phyloP scores from a whole-genome alignment of 1,140 invertebrate species.

The Andrena cerasifolii region DNA sequence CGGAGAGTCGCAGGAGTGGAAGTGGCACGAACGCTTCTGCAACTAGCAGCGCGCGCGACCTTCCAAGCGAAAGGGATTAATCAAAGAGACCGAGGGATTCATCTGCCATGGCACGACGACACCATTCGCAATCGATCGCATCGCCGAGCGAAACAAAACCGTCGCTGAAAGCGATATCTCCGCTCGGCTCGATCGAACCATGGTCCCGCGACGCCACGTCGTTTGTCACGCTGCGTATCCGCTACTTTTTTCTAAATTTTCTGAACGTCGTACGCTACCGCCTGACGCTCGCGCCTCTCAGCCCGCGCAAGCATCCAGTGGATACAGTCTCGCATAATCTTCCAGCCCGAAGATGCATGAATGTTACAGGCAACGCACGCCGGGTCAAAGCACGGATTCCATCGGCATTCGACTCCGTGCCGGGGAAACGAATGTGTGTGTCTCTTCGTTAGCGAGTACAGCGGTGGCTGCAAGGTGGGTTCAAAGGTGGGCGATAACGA shows the following conservation, averaged over 20 bases:
- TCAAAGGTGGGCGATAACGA: too few relatives aligned
- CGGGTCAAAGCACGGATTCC: constrained; percentile 23
- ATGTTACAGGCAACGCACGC: constrained; percentile 19
- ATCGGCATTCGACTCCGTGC: background rate
- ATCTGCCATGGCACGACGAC: background rate
- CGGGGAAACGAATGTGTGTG: too few relatives aligned
- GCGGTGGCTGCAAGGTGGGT: too few relatives aligned
- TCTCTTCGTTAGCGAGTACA: too few relatives aligned
- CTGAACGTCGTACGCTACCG: constrained; percentile 28
- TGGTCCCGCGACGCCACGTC: background rate
- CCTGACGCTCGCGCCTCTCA: constrained; percentile 31
- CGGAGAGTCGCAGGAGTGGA: too few relatives aligned
- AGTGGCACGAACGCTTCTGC: too few relatives aligned
- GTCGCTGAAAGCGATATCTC: background rate
- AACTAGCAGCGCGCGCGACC: background rate
- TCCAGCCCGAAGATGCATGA: constrained; percentile 41
- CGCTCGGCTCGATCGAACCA: background rate
- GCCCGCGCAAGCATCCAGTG: constrained; percentile 37
- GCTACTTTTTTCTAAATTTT: background rate
- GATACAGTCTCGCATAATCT: constrained; percentile 58
- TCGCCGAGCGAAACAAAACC: background rate
- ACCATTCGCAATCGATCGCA: background rate
- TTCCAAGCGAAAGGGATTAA: background rate
- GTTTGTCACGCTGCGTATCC: constrained; percentile 6
- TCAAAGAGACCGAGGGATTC: background rate